Base-by-base conservation (phyloP, 2,888 invertebrate species). In the Spicauda simplicius region DNA sequence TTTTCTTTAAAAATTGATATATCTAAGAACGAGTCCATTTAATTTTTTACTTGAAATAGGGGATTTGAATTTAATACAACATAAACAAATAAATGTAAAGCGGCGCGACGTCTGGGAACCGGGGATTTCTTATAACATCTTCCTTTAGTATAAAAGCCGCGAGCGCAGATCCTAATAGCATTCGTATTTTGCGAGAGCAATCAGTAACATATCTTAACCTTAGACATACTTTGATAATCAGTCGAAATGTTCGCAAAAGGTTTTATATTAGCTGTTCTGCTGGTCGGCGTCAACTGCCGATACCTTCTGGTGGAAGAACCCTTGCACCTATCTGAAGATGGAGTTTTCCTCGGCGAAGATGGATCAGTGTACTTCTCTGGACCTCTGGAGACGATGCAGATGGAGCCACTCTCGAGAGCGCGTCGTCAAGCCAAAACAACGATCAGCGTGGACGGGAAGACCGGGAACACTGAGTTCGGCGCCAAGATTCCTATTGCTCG, bases 401-500 rank as follows among this genome's bases (percentile, higher is more conserved):
- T 25, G 20, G 54, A 54, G 16, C 62, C 54, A 18, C 52, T 12
- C 14, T 30, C 56, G 10, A 62, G 68, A 45, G 65, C 55, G 0
- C 64, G 65, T 57, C 67, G 67, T 53, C 61, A 62, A 54, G 64
- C 64, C 0, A 54, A 69, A 50, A 53, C 45, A 3, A 58, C 48
- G 7, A n/a, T 64, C 16, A 53, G 64, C 11, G 54, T 68, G 3
- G 70, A 70, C 56, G 68, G 59, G 12, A 65, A 83, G 55, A 60
- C 52, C 16, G 75, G 75, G 0, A 76, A 74, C 19, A 74, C 75
- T 0, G 76, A 76, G 33, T 41, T 71, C 0, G 76, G 73, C 20
- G 66, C 74, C 0, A 80, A 74, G 45, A n/a, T 84, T 2, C 84
- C 85, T 0, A 12, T 86, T 4, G 73, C 74, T 20, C 76, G 79